Base-by-base conservation (phyloP, 2,797 vertebrate species). In the Phylloscopus collybita region DNA sequence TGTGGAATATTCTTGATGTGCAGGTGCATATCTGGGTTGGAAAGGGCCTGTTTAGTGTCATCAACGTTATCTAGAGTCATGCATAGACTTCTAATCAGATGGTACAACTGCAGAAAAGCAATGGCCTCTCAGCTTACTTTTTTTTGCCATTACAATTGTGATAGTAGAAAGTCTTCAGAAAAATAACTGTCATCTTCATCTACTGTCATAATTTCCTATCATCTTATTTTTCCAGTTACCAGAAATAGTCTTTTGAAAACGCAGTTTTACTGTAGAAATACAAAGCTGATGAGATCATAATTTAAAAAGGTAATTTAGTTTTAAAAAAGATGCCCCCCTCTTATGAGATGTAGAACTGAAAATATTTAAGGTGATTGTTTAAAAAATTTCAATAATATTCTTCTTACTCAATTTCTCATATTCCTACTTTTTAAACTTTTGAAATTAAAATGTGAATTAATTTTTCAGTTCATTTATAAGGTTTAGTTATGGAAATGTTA, bases 41-140 rank as follows among this genome's bases (percentile, higher is more conserved):
- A 50, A 92, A 73, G 19, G 38, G 16, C 15, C 64, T 67, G 45
- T 36, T 78, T 13, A 64, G 13, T n/a, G 61, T 72, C 53, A 42
- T 30, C 32, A 38, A 0, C 2, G 1, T 64, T 44, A 22, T 26
- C n/a, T 36, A 34, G 44, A 36, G 32, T 45, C 10, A 2, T 19
- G 16, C 22, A 12, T 10, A 23, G 29, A 5, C 23, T 59, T 16
- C 32, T 70, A 38, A 67, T 49, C 30, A 70, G 57, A 60, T 7
- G 2, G 4, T 23, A 25, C 13, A 40, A 44, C 21, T 47, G n/a
- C 44, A n/a, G 47, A 32, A 73, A 40, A 70, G 16, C 34, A 17
- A 13, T 16, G 22, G 11, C 5, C 21, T 51, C 80, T 81, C 44
- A 11, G 38, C 12, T 44, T 34, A 11, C 42, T 38, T 11, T 23